Evolutionary conservation across 1,140 invertebrate genomes (phyloP), one percentile per base, ranked within the genome.

Genomic region (Melipona quadrifasciata): DNA sequence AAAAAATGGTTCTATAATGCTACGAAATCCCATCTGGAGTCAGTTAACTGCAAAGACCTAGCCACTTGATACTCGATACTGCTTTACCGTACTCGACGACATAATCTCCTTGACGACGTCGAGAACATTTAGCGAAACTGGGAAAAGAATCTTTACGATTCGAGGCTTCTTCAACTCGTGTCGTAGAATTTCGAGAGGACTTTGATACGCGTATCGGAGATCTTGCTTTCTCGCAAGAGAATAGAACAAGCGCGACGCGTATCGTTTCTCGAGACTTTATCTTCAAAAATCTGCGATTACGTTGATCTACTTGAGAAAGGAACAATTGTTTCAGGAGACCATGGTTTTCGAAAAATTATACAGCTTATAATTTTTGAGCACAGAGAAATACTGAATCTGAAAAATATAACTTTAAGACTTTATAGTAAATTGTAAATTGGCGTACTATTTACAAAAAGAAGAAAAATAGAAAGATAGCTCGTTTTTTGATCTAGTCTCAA

Each of bases 81-180:
- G 61, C 70, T 71, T 73, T 82, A 82, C 67, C 72, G 31, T 76
- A 10, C 80, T 67, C 24, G 71, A 73, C 74, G 77, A 76, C 47
- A 84, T 87, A 84, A 84, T 88, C 71, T 85, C 61, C 21, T 84
- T 61, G 65, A 80, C 71, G 77, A 87, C 61, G 81, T 80, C 61
- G 82, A 87, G 31, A 71, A 87, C 39, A 87, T 80, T 87, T 87
- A 86, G 75, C 47, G 75, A 87, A 87, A 87, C 85, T 87, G 27
- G 16, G 57, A 58, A 78, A 87, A 84, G 85, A 75, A 87, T 83
- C 85, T 87, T 73, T 53, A 80, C 55, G 31, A 86, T 67, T 82
- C 80, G 24, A 82, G 61, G 61, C 31, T 87, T 84, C 51, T 79
- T 47, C 67, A 61, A 79, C 57, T 87, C 17, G 76, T 78, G 57